These are phyloP conservation scores for Eupithecia subfuscata DNA, from an alignment of 2,888 invertebrate species.

Conservation along the genomic window DNA sequence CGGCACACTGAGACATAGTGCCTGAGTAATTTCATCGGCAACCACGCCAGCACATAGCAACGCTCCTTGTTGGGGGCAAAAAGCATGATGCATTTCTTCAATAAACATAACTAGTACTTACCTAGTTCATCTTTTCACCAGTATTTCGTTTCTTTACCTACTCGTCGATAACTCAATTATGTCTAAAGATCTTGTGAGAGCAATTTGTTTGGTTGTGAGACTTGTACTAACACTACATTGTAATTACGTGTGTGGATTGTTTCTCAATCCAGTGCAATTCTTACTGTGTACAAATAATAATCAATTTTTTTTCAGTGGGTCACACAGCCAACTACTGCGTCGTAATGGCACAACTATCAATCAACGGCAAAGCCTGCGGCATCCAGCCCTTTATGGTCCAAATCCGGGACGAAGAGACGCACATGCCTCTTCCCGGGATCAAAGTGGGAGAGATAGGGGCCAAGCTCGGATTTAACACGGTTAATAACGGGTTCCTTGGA, in stretches of 20 bases:
- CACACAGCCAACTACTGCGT: slow-evolving; percentile 96
- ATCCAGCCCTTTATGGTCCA: slow-evolving; percentile 97
- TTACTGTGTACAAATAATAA: background rate
- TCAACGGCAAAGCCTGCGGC: slow-evolving; percentile 91
- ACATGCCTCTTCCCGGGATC: slow-evolving; percentile 93
- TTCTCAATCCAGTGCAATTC: background rate
- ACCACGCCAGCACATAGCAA: background rate
- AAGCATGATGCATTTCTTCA: background rate
- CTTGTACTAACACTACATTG: background rate
- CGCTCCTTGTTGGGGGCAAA: background rate
- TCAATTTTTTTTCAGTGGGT: slow-evolving; percentile 87
- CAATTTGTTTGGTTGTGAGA: background rate
- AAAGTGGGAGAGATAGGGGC: slow-evolving; percentile 97
- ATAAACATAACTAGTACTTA: background rate
- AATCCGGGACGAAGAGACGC: slow-evolving; percentile 94
- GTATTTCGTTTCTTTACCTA: background rate
- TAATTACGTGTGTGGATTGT: background rate
- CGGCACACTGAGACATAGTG: background rate
- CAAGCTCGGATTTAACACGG: slow-evolving; percentile 94
- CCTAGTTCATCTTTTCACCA: background rate
- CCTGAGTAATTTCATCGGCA: background rate
- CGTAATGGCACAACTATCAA: slow-evolving; percentile 95
- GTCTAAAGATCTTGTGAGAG: background rate
- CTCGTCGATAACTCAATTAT: background rate
- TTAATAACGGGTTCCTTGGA: slow-evolving; percentile 96